Evolutionary conservation across 2,797 vertebrate species (phyloP), one percentile per base, ranked within the genome.

Genomic region (Microtus obscurus): DNA sequence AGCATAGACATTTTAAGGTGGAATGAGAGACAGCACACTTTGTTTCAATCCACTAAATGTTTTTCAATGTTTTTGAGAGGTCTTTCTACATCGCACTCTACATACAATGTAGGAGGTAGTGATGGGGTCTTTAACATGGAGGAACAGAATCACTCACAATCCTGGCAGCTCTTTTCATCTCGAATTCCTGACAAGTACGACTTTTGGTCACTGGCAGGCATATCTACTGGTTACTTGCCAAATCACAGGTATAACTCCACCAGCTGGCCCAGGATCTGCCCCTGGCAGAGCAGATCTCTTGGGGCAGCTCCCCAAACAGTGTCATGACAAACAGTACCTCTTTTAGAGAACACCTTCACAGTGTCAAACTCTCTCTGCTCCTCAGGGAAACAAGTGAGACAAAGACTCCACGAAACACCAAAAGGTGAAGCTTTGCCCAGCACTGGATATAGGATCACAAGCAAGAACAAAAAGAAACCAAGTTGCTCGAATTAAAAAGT

Each of bases 1-100:
- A 81, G 29, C 43, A 83, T 11, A 73, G 25, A 83, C 3, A 89
- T 92, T 94, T 94, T 61, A 93, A 96, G 86, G 29, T 69, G 89
- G 43, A 87, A 87, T n/a, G 34, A 95, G 93, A 65, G 40, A 76
- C 2, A 3, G 77, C 37, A 6, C 25, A 71, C n/a, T n/a, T 86
- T 37, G 65, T 86, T 86, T 45, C 31, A 73, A 90, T 65, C 71
- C 71, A 90, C 40, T 87, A 56, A 91, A 83, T 67, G 40, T 76
- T 94, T n/a, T 21, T 31, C 27, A 5, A 12, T 45, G 37, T 31
- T 83, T 53, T 65, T 65, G 40, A 65, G 81, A 45, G 80, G 61
- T 45, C 59, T 82, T 59, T 63, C 27, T 82, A 31, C 14, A 82
- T 31, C 29, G 69, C 19, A 43, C 10, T 73, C 21, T 43, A 25